phyloP scores from a whole-genome alignment of 2,113 vertebrate species.

The Cyanistes caeruleus region DNA sequence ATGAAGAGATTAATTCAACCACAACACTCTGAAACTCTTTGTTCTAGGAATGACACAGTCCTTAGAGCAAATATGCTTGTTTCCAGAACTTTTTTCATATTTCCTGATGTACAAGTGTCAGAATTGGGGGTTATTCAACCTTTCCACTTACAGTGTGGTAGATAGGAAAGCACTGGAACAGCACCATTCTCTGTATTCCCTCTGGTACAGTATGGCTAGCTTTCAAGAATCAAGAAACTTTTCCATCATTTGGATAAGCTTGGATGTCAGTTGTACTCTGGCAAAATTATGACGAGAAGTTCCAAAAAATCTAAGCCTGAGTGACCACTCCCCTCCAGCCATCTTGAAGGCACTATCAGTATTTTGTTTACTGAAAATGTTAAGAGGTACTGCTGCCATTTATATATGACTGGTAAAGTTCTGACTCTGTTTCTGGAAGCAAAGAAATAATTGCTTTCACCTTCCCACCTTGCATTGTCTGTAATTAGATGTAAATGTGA shows the following conservation, averaged over 20 bases:
- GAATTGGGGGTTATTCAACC: neutral
- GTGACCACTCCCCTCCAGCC: neutral
- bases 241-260: neutral
- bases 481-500: constrained; percentile 21
- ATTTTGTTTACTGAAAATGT: neutral
- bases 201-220: neutral
- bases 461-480: neutral
- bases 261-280: neutral
- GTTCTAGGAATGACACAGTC: neutral
- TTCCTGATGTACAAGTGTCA: neutral
- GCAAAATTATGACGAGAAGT: neutral
- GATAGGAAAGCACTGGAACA: neutral
- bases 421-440: neutral
- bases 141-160: neutral
- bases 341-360: neutral
- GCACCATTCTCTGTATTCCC: neutral
- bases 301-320: neutral
- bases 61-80: neutral
- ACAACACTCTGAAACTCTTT: neutral
- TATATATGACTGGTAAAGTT: neutral
- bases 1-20: neutral
- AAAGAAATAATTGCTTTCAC: neutral
- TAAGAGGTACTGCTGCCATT: neutral
- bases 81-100: neutral
- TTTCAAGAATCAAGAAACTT: neutral